Base-by-base conservation (phyloP, 2,797 vertebrate species). In the Catharus ustulatus region DNA sequence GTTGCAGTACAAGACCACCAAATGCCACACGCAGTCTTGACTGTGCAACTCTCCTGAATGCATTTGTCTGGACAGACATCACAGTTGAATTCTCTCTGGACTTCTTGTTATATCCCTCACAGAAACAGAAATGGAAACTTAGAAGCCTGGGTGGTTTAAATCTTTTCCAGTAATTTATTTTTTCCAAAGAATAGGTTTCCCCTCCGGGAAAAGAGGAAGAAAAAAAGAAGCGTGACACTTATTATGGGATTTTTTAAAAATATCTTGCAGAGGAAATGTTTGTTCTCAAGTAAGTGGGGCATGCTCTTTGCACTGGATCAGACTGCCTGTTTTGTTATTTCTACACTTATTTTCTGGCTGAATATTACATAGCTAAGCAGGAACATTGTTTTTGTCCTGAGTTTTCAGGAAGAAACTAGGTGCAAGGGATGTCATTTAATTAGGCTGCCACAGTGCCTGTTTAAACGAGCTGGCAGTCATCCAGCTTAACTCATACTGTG, bases 51-150 rank as follows among this genome's bases (percentile, higher is more conserved):
- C 30, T 64, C 38, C 15, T 80, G 48, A 83, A 54, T 59, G 84
- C 38, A 46, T 42, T 83, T 87, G 45, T 71, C 49, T 89, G 67
- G 22, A 71, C 14, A 71, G 34, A 59, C 38, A 54, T 80, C 40
- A 68, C 32, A 84, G 61, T 38, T 30, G 24, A 91, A 92, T 54
- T 59, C 34, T 79, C 63, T 59, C 68, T 77, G 64, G 52, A 63
- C 43, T 21, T 93, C 46, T 14, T 0, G 52, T 85, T 84, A 82
- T 13, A 86, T 30, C 17, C 78, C 64, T 69, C 38, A 82, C 43
- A 82, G 72, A 96, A 95, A 93, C 10, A 81, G 87, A 93, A 90
- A 75, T 48, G 92, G 96, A 95, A 94, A 89, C 75, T 76, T 71
- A 4, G 13, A 94, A 75, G 66, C 77, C 43, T 91, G 91, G 69